These are phyloP conservation scores for Oreonectes daqikongensis DNA, from an alignment of 2,797 vertebrate genomes.

Conservation along the genomic window DNA sequence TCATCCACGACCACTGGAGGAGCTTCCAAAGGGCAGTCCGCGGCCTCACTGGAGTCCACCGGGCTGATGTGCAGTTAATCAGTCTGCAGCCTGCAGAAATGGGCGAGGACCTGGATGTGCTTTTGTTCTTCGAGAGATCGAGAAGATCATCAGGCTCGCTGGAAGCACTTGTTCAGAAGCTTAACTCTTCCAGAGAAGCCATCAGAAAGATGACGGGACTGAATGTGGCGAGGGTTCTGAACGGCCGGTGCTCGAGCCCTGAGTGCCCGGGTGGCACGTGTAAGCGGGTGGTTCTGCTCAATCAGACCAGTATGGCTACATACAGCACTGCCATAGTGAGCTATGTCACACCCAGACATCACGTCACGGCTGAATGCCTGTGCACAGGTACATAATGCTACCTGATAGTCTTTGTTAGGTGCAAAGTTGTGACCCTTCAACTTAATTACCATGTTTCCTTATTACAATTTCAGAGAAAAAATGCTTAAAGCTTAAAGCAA, in stretches of 20 bases:
- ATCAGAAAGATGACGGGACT: constrained; percentile 82
- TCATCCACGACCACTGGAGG: constrained; percentile 83
- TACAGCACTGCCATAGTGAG: constrained; percentile 83
- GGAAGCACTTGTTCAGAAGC: constrained; percentile 75
- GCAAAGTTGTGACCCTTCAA: background rate
- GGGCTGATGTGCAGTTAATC: constrained; percentile 77
- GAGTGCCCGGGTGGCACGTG: constrained; percentile 80
- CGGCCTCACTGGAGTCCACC: constrained; percentile 73
- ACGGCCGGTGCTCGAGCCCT: constrained; percentile 75
- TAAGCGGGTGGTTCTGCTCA: constrained; percentile 77
- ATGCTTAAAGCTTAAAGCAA: constrained; percentile 68
- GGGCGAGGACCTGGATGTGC: constrained; percentile 75
- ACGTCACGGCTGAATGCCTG: constrained; percentile 75
- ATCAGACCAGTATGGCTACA: constrained; percentile 78
- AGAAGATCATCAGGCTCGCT: constrained; percentile 60
- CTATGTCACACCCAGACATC: constrained; percentile 82
- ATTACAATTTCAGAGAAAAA: constrained; percentile 70
- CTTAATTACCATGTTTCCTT: background rate
- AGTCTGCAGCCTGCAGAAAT: constrained; percentile 79
- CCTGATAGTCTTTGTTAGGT: background rate
- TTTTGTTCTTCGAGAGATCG: constrained; percentile 77
- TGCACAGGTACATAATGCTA: constrained; percentile 77
- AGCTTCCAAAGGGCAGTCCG: constrained; percentile 81
- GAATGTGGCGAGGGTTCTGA: constrained; percentile 74
- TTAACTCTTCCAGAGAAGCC: constrained; percentile 78